Evolutionary conservation across 2,113 vertebrate genomes (phyloP), one percentile per base, ranked within the genome.

Genomic region (Epinephelus lanceolatus): DNA sequence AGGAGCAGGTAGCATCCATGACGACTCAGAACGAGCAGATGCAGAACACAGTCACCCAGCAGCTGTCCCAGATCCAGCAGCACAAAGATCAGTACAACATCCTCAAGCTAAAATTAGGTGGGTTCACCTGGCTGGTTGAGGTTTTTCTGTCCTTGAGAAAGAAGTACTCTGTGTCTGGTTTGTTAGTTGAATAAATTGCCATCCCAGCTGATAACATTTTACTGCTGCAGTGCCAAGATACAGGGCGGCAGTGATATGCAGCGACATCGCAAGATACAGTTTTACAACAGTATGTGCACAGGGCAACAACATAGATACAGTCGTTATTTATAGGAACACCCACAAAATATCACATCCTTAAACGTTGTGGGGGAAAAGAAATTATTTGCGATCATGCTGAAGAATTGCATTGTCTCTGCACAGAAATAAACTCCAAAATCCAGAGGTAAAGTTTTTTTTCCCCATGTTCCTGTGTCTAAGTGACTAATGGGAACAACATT

Each of bases 11-110:
- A 30, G 76, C 81, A n/a, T 92, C 95, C 6, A 83, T 98, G 92
- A 94, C 94, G 2, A 89, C 93, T 70, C 96, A 98, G 76, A 97
- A 95, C 0, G 98, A 99, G 30, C 97, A 97, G 90, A 92, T 97
- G 51, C 97, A 98, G 88, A 87, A 89, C 6, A 96, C 97, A 3
- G 77, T 97, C 73, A 95, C 96, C 0, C 98, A 99, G 84, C 98
- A 99, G 82, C 89, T 95, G 7, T 95, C 97, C 0, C 98, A 99
- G 95, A 99, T 99, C 90, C 98, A 98, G 65, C 98, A 99, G 89
- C 98, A 99, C 76, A 99, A 98, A 87, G 98, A 99, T 91, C 98
- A 99, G 40, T 99, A 99, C 85, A 99, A 99, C 91, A 96, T 99
- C 86, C 97, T 99, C 63, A 99, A 99, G 94, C 94, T 99, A 10